Percentiles rank a stretch among this genome's conserved stretches.
Evolutionary conservation across 2,888 invertebrate species (phyloP).

Genomic region (Auanema sp.): DNA sequence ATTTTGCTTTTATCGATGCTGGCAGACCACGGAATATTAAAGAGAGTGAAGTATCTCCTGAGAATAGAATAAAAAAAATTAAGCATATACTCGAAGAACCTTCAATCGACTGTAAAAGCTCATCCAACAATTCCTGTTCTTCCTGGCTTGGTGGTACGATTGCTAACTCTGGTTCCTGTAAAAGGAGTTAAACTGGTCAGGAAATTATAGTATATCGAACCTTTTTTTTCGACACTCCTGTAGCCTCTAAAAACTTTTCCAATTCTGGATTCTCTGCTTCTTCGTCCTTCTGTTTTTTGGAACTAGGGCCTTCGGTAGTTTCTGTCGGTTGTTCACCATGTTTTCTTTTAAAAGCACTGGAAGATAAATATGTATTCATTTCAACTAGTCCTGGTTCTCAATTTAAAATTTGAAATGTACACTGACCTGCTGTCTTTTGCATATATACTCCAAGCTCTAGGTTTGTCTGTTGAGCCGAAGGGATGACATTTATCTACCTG

Average conservation of each 20-base stretch:
- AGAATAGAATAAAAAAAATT: neutral
- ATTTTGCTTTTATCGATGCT: slow-evolving; percentile 48
- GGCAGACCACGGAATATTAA: slow-evolving; percentile 56
- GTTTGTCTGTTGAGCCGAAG: slow-evolving; percentile 72
- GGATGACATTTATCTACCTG: slow-evolving; percentile 71
- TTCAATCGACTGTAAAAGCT: slow-evolving; percentile 45
- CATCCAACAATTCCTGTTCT: slow-evolving; percentile 23
- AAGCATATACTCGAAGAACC: slow-evolving; percentile 22
- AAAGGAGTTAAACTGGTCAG: slow-evolving; percentile 1
- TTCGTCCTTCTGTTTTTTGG: slow-evolving; percentile 25
- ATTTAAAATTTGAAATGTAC: neutral
- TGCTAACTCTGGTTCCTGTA: slow-evolving; percentile 7
- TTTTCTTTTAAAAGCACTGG: slow-evolving; percentile 36
- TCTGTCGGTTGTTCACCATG: slow-evolving; percentile 27
- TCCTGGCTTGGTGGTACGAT: neutral
- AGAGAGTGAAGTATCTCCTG: slow-evolving; percentile 52
- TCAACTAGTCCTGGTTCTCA: no score
- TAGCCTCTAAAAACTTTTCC: slow-evolving; percentile 84
- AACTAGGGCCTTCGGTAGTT: slow-evolving; percentile 9
- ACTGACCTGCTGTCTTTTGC: slow-evolving; percentile 76
- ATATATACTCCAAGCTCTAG: slow-evolving; percentile 90
- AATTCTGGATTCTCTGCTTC: slow-evolving; percentile 80
- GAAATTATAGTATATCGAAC: slow-evolving; percentile 1
- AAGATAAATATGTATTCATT: slow-evolving; percentile 1
- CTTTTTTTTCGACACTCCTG: slow-evolving; percentile 69